These are phyloP conservation scores for Steinernema carpocapsae DNA, from an alignment of 2,888 invertebrate genomes.

Conservation along the genomic window DNA sequence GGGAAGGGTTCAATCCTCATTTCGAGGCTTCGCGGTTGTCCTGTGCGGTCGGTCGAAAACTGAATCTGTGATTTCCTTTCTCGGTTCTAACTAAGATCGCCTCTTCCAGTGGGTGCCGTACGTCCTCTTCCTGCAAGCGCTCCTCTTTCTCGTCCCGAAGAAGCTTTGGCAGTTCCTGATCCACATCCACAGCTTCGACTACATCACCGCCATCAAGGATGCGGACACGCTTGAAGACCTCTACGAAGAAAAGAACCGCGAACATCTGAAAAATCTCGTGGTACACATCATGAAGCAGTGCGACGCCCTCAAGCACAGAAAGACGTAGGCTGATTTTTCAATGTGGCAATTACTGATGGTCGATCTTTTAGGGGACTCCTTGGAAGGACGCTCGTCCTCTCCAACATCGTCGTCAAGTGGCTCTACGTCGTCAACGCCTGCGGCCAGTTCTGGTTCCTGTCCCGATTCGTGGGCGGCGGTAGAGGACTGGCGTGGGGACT, in stretches of 20 bases:
- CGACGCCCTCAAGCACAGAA: no score
- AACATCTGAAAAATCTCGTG: background rate
- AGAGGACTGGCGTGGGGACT: no score
- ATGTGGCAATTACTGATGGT: no score
- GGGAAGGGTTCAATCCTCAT: no score
- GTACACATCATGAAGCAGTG: background rate
- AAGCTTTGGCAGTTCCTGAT: conserved; percentile 40
- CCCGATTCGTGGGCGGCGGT: conserved; percentile 38
- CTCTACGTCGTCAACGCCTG: conserved; percentile 36
- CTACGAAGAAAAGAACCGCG: background rate
- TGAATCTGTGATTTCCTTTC: no score
- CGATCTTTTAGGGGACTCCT: background rate
- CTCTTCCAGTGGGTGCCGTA: conserved; percentile 51
- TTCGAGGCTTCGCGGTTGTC: no score
- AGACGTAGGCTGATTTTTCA: no score
- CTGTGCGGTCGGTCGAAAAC: no score
- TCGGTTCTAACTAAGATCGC: no score
- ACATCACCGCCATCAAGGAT: background rate
- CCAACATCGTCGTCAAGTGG: conserved; percentile 20
- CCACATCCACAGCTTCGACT: background rate
- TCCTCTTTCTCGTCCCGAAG: conserved; percentile 43
- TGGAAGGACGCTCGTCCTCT: background rate
- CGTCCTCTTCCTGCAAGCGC: conserved; percentile 46
- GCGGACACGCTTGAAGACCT: background rate
- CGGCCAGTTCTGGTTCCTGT: conserved; percentile 39